Evolutionary conservation across 2,113 vertebrate species (phyloP).

Genomic region (Lutjanus erythropterus): DNA sequence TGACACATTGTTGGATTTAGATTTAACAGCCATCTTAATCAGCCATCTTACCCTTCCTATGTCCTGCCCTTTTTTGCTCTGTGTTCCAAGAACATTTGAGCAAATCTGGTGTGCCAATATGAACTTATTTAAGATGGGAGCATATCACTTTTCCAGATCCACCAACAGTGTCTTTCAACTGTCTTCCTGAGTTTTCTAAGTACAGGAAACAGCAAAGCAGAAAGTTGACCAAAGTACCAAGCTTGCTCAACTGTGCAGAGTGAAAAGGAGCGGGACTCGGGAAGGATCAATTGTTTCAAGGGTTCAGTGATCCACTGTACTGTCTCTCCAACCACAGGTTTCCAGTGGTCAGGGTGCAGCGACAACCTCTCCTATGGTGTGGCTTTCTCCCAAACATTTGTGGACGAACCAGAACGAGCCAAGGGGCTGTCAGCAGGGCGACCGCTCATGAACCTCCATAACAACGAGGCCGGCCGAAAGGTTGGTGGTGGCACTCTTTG

Average conservation of each 20-base stretch:
- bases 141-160: too few species aligned
- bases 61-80: too few species aligned
- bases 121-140: too few species aligned
- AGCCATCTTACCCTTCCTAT: too few species aligned
- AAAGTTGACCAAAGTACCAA: too few species aligned
- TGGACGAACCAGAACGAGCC: conserved; percentile 85
- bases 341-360: conserved; percentile 89
- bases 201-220: too few species aligned
- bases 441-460: conserved; percentile 86
- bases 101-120: too few species aligned
- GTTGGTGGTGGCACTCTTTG: conserved; percentile 43
- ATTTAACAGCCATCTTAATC: neutral
- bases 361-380: conserved; percentile 85
- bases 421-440: conserved; percentile 78
- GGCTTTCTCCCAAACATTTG: conserved; percentile 88
- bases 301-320: neutral
- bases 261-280: too few species aligned
- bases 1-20: neutral
- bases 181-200: too few species aligned
- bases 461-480: conserved; percentile 86
- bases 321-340: conserved; percentile 72
- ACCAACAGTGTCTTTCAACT: too few species aligned
- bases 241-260: too few species aligned
- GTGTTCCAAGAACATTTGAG: too few species aligned
- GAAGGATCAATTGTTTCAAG: neutral